A percentile compares a stretch with the other conserved stretches of the same genome.
Evolutionary conservation across 2,113 vertebrate species (phyloP).

Genomic region (Rafetus swinhoei): DNA sequence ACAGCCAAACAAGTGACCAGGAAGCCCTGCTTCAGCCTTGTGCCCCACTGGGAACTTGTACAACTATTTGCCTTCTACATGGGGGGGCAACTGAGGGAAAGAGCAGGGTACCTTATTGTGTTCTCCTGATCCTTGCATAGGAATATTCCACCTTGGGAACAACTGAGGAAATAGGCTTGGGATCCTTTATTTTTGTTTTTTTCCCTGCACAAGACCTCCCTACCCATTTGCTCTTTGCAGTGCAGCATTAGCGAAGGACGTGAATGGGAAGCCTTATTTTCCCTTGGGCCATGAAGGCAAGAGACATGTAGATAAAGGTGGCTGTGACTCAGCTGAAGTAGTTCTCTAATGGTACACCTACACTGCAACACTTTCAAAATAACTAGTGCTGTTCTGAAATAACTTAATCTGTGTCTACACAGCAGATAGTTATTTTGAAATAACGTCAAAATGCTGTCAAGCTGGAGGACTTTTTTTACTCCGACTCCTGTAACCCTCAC

Average conservation of each 20-base stretch:
- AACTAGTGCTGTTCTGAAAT: too few species aligned
- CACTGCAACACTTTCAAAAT: too few species aligned
- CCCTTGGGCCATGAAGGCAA: not conserved
- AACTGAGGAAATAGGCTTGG: conserved; percentile 13
- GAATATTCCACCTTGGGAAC: not conserved
- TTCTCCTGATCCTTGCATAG: not conserved
- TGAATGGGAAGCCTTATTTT: conserved; percentile 38
- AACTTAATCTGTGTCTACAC: too few species aligned
- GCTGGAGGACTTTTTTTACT: too few species aligned
- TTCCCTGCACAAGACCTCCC: conserved; percentile 25
- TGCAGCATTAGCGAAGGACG: conserved; percentile 37
- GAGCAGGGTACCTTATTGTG: too few species aligned
- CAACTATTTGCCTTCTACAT: not conserved
- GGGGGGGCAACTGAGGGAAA: too few species aligned
- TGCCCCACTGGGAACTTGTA: conserved; percentile 27
- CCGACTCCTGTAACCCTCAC: too few species aligned
- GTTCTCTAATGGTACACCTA: not conserved
- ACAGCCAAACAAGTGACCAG: conserved; percentile 23
- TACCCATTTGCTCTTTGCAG: conserved; percentile 45
- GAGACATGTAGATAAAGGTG: conserved; percentile 18
- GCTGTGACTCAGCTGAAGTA: conserved; percentile 46
- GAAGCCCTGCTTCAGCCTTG: conserved; percentile 10
- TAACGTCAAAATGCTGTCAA: too few species aligned
- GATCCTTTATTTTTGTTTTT: not conserved
- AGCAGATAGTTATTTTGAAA: too few species aligned